These are phyloP conservation scores for Aphodius granarius DNA, from an alignment of 2,888 invertebrate species.

Conservation along the genomic window DNA sequence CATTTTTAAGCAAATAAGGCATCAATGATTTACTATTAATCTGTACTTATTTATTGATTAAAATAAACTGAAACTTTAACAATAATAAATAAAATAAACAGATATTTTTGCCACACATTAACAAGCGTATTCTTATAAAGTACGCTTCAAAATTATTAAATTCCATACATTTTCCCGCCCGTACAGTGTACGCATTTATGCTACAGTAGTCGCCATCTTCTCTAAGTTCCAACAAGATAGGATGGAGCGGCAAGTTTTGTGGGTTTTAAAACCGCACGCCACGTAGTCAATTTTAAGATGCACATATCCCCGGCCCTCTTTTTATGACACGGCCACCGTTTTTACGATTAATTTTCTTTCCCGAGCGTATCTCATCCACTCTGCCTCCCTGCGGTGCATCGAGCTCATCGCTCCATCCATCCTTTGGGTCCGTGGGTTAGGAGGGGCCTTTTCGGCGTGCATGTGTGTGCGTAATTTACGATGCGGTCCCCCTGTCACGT, in stretches of 20 bases:
- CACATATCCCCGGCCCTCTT: neutral
- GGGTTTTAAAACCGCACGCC: neutral
- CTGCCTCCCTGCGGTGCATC: neutral
- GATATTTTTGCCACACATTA: too few species aligned
- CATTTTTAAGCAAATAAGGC: too few species aligned
- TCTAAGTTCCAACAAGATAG: neutral
- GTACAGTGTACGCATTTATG: too few species aligned
- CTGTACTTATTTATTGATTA: too few species aligned
- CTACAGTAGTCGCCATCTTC: neutral
- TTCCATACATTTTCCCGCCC: too few species aligned
- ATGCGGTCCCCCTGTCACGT: slow-evolving; percentile 35
- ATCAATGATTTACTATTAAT: too few species aligned
- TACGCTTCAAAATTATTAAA: too few species aligned
- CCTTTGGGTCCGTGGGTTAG: slow-evolving; percentile 11
- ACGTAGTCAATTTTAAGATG: neutral
- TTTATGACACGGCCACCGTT: slow-evolving; percentile 4
- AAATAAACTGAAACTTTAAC: too few species aligned
- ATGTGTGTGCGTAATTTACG: slow-evolving; percentile 31
- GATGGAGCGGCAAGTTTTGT: neutral
- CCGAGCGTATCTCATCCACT: neutral
- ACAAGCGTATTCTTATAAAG: too few species aligned
- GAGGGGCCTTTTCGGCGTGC: neutral
- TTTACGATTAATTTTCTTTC: slow-evolving; percentile 24
- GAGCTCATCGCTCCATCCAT: slow-evolving; percentile 6
- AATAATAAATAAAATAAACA: too few species aligned